Base-by-base conservation (phyloP, 2,888 invertebrate genomes). In the Scaptomyza caliginosa region DNA sequence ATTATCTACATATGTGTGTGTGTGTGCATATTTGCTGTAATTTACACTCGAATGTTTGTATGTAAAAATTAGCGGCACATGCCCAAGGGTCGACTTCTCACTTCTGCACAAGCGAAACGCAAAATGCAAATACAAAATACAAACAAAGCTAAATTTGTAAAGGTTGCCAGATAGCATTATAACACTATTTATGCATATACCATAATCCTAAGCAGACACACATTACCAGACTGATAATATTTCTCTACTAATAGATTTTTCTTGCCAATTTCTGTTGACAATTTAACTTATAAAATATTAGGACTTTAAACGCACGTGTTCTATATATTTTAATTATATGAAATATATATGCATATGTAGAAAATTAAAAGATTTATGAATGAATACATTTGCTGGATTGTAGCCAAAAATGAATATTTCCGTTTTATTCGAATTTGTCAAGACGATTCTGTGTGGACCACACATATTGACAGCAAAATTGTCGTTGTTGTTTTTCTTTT, bases 401-500 rank as follows among this genome's bases (percentile, higher is more conserved):
- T 16, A 11, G 16, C 21, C 26, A 16, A 36, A 23, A 17, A 13
- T 21, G 49, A 42, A 42, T 59, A 5, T 23, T 16, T 5, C 23
- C 4, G 7, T 23, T 23, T 23, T n/a, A n/a, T n/a, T n/a, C n/a
- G n/a, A n/a, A n/a, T n/a, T n/a, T 59, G 55, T 40, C 57, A 57
- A 57, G 19, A 60, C n/a, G n/a, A n/a, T n/a, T n/a, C n/a, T n/a
- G n/a, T n/a, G n/a, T n/a, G n/a, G n/a, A n/a, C n/a, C n/a, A n/a
- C n/a, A n/a, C n/a, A n/a, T n/a, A n/a, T n/a, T n/a, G n/a, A n/a
- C n/a, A n/a, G n/a, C n/a, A n/a, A n/a, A n/a, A n/a, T n/a, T n/a
- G n/a, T n/a, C n/a, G n/a, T n/a, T n/a, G n/a, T 60, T 57, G 54
- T 55, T 65, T 55, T 67, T 59, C 51, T 28, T 67, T 65, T 67